Base-by-base conservation (phyloP, 1,140 invertebrate genomes). In the Teleopsis dalmanni region DNA sequence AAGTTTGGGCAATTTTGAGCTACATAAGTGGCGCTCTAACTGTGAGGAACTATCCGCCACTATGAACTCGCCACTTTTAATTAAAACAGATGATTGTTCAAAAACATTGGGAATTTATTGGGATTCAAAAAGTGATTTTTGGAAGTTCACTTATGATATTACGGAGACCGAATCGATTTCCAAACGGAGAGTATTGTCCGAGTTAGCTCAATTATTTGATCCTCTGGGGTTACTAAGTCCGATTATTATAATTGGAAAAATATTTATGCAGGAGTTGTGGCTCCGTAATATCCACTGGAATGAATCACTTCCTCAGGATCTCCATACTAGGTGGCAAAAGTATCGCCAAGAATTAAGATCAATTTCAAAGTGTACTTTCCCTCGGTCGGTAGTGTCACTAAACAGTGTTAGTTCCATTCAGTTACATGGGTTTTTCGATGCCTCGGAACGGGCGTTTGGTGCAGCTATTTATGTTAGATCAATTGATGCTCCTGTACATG, bases 401-500 rank as follows among this genome's bases (percentile, higher is more conserved):
- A n/a, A 40, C 2, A 8, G n/a, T 14, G 23, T 40, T 33, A n/a
- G 13, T 19, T 18, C 26, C 3, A 23, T 19, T 7, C 16, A 48
- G 13, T 6, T 48, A 16, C 46, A 47, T n/a, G 46, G 23, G 3
- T 37, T 47, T 16, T 40, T 25, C 8, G 36, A 48, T 37, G 36
- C 37, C 3, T 41, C 47, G n/a, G 25, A 47, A 37, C 40, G 19
- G 18, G 47, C 36, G n/a, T 48, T 26, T 26, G 35, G 11, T 19
- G 36, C 35, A n/a, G 36, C 23, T 14, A 13, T 48, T 8, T 48
- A 48, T 31, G 33, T 18, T 13, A 16, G 47, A n/a, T 26, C 29
- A 43, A 41, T 35, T 18, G 14, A 14, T 7, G n/a, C 52, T 18
- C 48, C 52, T n/a, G 23, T 57, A 16, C 52, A 57, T 48, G 33